phyloP scores from a whole-genome alignment of 2,797 vertebrate genomes.

The Ptychobarbus kaznakovi region DNA sequence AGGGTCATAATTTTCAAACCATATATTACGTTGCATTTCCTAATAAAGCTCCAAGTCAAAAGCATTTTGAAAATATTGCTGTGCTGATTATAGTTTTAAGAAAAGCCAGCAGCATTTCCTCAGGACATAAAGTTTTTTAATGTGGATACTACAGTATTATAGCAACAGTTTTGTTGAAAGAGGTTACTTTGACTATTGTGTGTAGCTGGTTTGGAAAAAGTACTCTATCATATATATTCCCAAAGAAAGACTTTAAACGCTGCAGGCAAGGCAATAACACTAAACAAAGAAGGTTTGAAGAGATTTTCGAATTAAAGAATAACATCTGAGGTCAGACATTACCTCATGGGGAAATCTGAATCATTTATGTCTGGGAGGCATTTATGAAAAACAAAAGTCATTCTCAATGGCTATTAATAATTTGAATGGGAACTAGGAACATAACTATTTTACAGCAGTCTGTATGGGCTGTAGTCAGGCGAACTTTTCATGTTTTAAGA shows the following conservation, averaged over 20 bases:
- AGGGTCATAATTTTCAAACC: neutral
- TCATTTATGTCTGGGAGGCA: neutral
- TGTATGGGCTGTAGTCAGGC: neutral
- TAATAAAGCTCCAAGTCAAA: neutral
- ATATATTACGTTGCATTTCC: neutral
- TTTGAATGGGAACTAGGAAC: conserved; percentile 12
- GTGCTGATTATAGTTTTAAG: conserved; percentile 10
- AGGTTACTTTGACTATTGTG: conserved; percentile 20
- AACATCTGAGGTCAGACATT: conserved; percentile 3
- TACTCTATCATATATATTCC: conserved; percentile 1
- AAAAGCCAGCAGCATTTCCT: conserved; percentile 23
- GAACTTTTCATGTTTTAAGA: neutral
- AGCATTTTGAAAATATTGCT: neutral
- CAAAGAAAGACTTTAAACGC: neutral
- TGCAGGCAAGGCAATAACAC: conserved; percentile 23
- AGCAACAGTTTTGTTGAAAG: neutral
- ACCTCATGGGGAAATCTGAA: neutral
- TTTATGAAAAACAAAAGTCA: neutral
- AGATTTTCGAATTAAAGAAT: conserved; percentile 20
- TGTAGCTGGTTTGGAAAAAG: conserved; percentile 4
- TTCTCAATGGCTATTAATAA: neutral
- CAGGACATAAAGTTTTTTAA: conserved; percentile 17
- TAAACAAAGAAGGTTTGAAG: conserved; percentile 23
- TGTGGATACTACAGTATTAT: neutral
- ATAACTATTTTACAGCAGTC: neutral